A percentile compares a stretch with the other conserved stretches of the same genome.
Evolutionary conservation across 2,797 vertebrate genomes (phyloP).

Genomic region (Hylomyscus alleni): DNA sequence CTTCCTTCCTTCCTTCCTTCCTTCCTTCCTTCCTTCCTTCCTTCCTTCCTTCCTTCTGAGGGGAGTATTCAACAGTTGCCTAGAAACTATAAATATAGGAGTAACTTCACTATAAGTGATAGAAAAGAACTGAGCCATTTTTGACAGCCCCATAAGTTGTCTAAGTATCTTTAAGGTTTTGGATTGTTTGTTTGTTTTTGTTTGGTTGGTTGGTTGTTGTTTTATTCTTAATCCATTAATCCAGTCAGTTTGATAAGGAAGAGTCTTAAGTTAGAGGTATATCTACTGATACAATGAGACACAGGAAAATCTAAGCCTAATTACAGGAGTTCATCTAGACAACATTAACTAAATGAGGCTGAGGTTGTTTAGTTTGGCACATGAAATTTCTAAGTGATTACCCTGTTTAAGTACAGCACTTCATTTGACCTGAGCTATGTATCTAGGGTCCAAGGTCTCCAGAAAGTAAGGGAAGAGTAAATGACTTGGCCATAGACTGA

Average conservation of each 20-base stretch:
- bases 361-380: slow-evolving; percentile 60
- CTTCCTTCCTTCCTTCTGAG: slow-evolving; percentile 31
- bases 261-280: not conserved
- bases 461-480: not conserved
- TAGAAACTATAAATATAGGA: slow-evolving; percentile 17
- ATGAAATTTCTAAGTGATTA: slow-evolving; percentile 23
- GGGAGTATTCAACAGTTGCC: slow-evolving; percentile 30
- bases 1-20: not conserved
- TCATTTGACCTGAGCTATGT: slow-evolving; percentile 58
- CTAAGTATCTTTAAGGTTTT: not conserved
- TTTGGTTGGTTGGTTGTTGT: not conserved
- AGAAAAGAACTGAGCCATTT: slow-evolving; percentile 48
- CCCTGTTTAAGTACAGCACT: slow-evolving; percentile 33
- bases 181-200: not conserved
- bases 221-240: slow-evolving; percentile 63
- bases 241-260: slow-evolving; percentile 48
- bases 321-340: not conserved
- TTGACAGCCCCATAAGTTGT: not conserved
- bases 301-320: not conserved
- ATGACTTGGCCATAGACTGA: slow-evolving; percentile 26
- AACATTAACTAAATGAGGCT: not conserved
- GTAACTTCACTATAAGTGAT: slow-evolving; percentile 48
- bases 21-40: not conserved
- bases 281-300: not conserved
- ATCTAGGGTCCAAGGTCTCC: slow-evolving; percentile 37